Base-by-base conservation (phyloP, 2,797 vertebrate species). In the Potorous gilbertii region DNA sequence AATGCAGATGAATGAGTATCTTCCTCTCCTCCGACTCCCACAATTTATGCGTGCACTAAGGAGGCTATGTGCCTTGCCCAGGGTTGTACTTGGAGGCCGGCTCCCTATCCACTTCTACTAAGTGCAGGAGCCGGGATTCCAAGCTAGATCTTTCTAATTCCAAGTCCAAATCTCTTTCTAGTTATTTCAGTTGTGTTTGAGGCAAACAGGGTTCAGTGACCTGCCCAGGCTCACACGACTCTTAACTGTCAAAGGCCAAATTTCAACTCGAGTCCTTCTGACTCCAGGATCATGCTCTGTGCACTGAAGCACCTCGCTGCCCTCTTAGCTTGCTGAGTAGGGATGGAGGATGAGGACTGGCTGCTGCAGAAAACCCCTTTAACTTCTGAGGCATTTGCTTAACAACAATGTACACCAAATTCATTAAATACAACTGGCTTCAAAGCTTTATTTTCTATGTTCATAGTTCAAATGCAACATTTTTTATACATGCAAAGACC, bases 371-470 rank as follows among this genome's bases (percentile, higher is more conserved):
- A 46, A 46, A 24, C 18, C n/a, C 5, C 12, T 40, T 81, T 74
- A 6, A 21, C 5, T 74, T 40, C n/a, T 40, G 31, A 40, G 66
- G 5, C 18, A 0, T 5, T 34, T 18, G 5, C 66, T 74, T 81
- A 46, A 81, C 0, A 46, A 46, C 16, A 40, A 0, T 0, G 92
- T 21, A 55, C 81, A 0, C 46, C 0, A 0, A n/a, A 1, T 50
- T 24, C 92, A 34, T 2, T 52, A 91, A 92, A 28, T 0, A 66
- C 94, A 81, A 54, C 74, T 1, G 24, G 91, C 91, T 14, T 92
- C 57, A 55, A 95, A 92, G 94, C 95, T 97, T 98, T 95, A 93
- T 55, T 96, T 96, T 93, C 94, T 91, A 1, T 4, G 52, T 95
- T 40, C 95, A 4, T 28, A 1, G 50, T 91, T 87, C 93, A 91